Percentiles rank a stretch among this genome's conserved stretches.
Evolutionary conservation across 2,797 vertebrate genomes (phyloP).

Genomic region (Hybognathus amarus): DNA sequence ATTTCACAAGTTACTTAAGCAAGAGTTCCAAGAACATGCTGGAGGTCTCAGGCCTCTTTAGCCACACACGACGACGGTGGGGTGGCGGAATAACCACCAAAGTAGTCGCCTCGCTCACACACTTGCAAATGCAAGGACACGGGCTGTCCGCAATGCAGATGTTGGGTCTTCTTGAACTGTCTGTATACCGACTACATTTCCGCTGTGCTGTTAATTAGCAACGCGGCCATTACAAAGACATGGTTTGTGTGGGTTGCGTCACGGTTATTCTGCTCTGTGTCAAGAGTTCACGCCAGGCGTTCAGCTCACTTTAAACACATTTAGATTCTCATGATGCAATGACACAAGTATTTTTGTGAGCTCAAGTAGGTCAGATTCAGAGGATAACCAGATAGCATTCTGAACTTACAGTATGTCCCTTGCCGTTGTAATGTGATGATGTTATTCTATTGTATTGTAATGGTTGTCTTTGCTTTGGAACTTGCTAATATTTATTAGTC

Average conservation of each 20-base stretch:
- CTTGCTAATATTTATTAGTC: neutral
- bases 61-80: conserved; percentile 61
- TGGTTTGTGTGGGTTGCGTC: conserved; percentile 7
- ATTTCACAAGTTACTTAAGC: conserved; percentile 44
- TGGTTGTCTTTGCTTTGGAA: conserved; percentile 39
- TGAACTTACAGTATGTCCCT: conserved; percentile 10
- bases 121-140: conserved; percentile 45
- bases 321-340: conserved; percentile 43
- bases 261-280: conserved; percentile 35
- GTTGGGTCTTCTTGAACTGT: conserved; percentile 22
- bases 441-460: conserved; percentile 36
- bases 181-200: conserved; percentile 4
- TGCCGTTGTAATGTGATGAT: conserved; percentile 42
- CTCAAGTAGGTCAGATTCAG: conserved; percentile 49
- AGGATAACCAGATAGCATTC: conserved; percentile 25
- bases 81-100: conserved; percentile 52
- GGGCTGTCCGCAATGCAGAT: conserved; percentile 28
- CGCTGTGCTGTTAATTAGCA: conserved; percentile 39
- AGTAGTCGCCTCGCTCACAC: conserved; percentile 38
- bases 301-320: conserved; percentile 35
- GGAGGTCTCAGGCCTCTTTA: conserved; percentile 56
- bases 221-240: conserved; percentile 2
- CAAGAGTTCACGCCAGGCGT: conserved; percentile 47
- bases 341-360: conserved; percentile 51
- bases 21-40: conserved; percentile 47